Evolutionary conservation across 1,140 invertebrate genomes (phyloP).

Genomic region (Drosophila paulistorum): DNA sequence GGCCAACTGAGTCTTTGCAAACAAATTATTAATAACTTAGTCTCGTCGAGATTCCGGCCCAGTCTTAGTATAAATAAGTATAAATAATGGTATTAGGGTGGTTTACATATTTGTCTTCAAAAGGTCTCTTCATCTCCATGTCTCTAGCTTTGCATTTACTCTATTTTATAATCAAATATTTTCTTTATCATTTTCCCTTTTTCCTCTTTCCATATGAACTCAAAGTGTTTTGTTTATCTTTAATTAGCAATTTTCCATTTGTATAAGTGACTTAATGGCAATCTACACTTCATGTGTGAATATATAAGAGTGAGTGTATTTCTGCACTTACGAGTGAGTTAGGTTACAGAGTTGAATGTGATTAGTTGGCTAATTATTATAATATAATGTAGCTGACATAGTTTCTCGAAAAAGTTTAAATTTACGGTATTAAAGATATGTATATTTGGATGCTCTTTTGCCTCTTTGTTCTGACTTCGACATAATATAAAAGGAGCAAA

Average conservation of each 20-base stretch:
- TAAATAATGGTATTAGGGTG: constrained; percentile 15
- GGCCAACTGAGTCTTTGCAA: neutral
- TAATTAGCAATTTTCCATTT: constrained; percentile 61
- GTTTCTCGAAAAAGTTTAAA: too few relatives aligned
- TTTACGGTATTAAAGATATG: neutral
- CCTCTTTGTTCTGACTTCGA: neutral
- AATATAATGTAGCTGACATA: neutral
- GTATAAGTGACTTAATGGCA: constrained; percentile 55
- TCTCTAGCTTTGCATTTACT: constrained; percentile 13
- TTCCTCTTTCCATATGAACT: constrained; percentile 35
- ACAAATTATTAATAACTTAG: constrained; percentile 7
- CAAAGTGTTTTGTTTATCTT: constrained; percentile 75
- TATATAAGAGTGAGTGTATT: constrained; percentile 16
- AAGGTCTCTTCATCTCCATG: constrained; percentile 46
- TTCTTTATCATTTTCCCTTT: constrained; percentile 43
- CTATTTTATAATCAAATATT: constrained; percentile 70
- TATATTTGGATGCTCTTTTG: neutral
- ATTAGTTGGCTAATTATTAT: constrained; percentile 78
- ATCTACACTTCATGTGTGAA: constrained; percentile 20
- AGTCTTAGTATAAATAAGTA: neutral
- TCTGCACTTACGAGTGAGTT: neutral
- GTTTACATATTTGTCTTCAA: constrained; percentile 38
- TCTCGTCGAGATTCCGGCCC: neutral
- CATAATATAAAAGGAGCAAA: neutral
- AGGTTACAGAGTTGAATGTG: constrained; percentile 36